Evolutionary conservation across 2,113 vertebrate genomes (phyloP).

Genomic region (Dryoscopus gambensis): DNA sequence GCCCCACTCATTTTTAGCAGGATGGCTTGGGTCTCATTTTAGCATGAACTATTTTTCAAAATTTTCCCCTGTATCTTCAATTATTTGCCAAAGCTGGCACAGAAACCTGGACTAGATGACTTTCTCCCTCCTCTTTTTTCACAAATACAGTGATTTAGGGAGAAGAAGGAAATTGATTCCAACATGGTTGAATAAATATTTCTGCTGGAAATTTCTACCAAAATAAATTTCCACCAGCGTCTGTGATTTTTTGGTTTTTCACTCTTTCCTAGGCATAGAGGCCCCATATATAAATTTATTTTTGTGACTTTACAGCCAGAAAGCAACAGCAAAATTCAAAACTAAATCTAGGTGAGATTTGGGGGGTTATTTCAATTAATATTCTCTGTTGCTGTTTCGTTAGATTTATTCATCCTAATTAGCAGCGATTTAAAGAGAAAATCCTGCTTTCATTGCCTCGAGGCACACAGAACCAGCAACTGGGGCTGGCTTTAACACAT

Average conservation of each 20-base stretch:
- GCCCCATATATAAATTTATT: neutral
- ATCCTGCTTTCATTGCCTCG: conserved; percentile 5
- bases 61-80: neutral
- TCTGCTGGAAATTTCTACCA: neutral
- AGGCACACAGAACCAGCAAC: neutral
- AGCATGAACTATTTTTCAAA: neutral
- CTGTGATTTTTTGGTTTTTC: neutral
- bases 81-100: neutral
- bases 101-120: neutral
- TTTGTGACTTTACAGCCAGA: neutral
- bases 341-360: neutral
- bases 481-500: neutral
- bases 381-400: neutral
- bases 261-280: neutral
- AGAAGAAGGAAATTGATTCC: neutral
- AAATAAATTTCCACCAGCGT: neutral
- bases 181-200: neutral
- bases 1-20: neutral
- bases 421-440: conserved; percentile 50
- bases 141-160: neutral
- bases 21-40: neutral
- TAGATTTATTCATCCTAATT: conserved; percentile 47
- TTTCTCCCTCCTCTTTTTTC: neutral
- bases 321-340: neutral
- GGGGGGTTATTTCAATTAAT: conserved; percentile 28